Conservation (phyloP, 2,113 vertebrate genomes). For the Danio rerio region GRCz12tu NC_133193.1:13980001-13980500, state of each 20-base stretch:
- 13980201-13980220: slow-evolving; percentile 44
- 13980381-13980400: slow-evolving; percentile 28
- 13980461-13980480: too few relatives aligned
- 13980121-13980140: slow-evolving; percentile 43
- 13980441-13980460: too few relatives aligned
- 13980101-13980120: slow-evolving; percentile 42
- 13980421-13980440: neutral
- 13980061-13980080: slow-evolving; percentile 44
- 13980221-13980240: slow-evolving; percentile 45
- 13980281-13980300: slow-evolving; percentile 41
- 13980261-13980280: slow-evolving; percentile 44
- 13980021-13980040: slow-evolving; percentile 38
- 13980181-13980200: slow-evolving; percentile 46
- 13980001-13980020: slow-evolving; percentile 41
- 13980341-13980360: slow-evolving; percentile 36
- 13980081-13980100: slow-evolving; percentile 50
- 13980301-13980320: slow-evolving; percentile 40
- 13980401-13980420: slow-evolving; percentile 11
- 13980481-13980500: too few relatives aligned
- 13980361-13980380: slow-evolving; percentile 35
- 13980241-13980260: slow-evolving; percentile 46
- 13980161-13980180: slow-evolving; percentile 33
- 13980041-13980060: slow-evolving; percentile 37
- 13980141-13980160: slow-evolving; percentile 19
- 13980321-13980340: slow-evolving; percentile 33